Evolutionary conservation across 2,113 vertebrate species (phyloP).

Genomic region (Rostratula benghalensis): DNA sequence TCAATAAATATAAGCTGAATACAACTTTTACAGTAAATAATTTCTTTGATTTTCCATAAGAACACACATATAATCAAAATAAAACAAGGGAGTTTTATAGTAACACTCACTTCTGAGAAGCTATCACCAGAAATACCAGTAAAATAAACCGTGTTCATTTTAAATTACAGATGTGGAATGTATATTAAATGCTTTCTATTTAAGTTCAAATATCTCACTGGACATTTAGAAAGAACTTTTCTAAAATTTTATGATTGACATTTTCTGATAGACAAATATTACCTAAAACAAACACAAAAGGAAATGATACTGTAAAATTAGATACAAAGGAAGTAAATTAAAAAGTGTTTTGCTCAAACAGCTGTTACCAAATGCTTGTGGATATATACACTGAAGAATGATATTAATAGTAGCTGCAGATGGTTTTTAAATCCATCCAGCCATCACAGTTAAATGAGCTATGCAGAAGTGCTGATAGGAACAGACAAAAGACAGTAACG

Average conservation of each 20-base stretch:
- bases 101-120: not conserved
- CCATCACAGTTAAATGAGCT: not conserved
- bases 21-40: not conserved
- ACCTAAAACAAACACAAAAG: not conserved
- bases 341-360: constrained; percentile 3
- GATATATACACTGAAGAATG: not conserved
- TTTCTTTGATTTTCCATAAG: not conserved
- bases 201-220: not conserved
- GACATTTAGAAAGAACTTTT: not conserved
- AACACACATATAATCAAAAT: not conserved
- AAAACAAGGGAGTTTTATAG: not conserved
- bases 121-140: not conserved
- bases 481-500: not conserved
- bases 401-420: constrained; percentile 52
- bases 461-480: not conserved
- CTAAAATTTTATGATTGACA: not conserved
- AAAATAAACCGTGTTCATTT: not conserved
- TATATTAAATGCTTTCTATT: not conserved
- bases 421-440: constrained; percentile 30
- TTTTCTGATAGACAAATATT: not conserved
- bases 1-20: not conserved
- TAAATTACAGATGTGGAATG: not conserved
- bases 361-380: constrained; percentile 20
- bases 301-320: constrained; percentile 2
- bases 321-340: not conserved